Base-by-base conservation (phyloP, 1,140 invertebrate species). In the Zaprionus vittiger region DNA sequence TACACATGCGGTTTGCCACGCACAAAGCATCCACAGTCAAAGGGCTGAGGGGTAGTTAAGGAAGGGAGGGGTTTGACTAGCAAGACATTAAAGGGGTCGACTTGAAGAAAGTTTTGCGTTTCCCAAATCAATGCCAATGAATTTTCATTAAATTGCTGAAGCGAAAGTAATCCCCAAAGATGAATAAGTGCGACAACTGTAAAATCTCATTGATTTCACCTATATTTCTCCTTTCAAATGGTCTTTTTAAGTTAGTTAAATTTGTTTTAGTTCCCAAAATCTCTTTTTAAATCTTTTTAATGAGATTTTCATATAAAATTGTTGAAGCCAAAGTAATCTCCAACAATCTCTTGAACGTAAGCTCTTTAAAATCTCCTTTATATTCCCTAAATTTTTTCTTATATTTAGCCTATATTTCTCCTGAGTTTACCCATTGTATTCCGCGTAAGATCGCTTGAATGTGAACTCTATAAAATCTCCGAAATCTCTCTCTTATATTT, bases 1-100 rank as follows among this genome's bases (percentile, higher is more conserved):
- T 79, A 76, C 79, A 77, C 71, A 76, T 87, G 83, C 54, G 83
- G 81, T 86, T 85, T 59, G 31, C 41, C 62, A 71, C 54, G 47
- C 75, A 63, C 34, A 57, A 66, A 65, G 57, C 20, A 20, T 20
- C 20, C 20, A 17, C n/a, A 38, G 31, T 34, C 31, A 34, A 34
- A 34, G 37, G 14, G 37, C 37, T 15, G 14, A 38, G 37, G 37
- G 37, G 37, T 4, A 38, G 31, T 34, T 11, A 4, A 11, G 9
- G 2, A 11, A 34, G n/a, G n/a, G 1, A 34, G 0, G 31, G 31
- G 31, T 34, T 34, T 17, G 47, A 17, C 5, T 55, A 24, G 22
- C 5, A 11, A 5, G 2, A 1, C 3, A 15, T 15, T 37, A 4
- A 26, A 64, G 22, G 52, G 24, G 1, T 17, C 15, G 7, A 17